Evolutionary conservation across 2,888 invertebrate species (phyloP), one percentile per base, ranked within the genome.

Genomic region (Caenorhabditis zanzibari): DNA sequence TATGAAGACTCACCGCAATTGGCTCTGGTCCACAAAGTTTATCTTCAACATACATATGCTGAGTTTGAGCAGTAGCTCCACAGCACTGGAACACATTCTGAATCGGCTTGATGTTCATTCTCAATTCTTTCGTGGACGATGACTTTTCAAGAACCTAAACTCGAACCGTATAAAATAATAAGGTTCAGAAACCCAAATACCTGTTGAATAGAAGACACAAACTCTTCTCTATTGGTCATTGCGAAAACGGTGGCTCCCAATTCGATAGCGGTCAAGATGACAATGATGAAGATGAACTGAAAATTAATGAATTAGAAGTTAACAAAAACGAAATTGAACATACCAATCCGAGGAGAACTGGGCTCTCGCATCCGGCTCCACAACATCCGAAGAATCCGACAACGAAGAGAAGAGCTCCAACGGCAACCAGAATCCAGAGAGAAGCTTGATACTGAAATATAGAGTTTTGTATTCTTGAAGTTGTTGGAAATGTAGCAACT

Each of bases 331-430:
- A 14, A 14, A 47, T 19, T 47, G 19, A 6, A 26, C 85, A 68
- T 9, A 91, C 91, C 75, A 92, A 74, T 58, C 90, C 89, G 5
- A 92, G 86, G 14, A 90, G 74, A 52, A 90, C 80, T 49, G 86
- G 85, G 54, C 86, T 88, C 64, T 92, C 90, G 64, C 90, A 91
- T 38, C 87, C 88, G 9, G 92, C 90, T 26, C 92, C 92, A 63
- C 91, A 91, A 59, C 92, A 92, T 64, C 92, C 90, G 26, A 91
- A 86, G 72, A 92, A 92, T 41, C 92, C 92, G 32, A 92, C 91
- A 32, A 90, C 47, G 77, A 92, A 87, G 16, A 92, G 82, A 26
- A 92, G 85, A 56, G 89, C 90, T 19, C 91, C 91, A 54, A 92
- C 88, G 0, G 87, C 92, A n/a, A 89, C 90, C 14, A 92, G 79